Evolutionary conservation across 2,797 vertebrate genomes (phyloP), one percentile per base, ranked within the genome.

Genomic region (Echeneis naucrates): DNA sequence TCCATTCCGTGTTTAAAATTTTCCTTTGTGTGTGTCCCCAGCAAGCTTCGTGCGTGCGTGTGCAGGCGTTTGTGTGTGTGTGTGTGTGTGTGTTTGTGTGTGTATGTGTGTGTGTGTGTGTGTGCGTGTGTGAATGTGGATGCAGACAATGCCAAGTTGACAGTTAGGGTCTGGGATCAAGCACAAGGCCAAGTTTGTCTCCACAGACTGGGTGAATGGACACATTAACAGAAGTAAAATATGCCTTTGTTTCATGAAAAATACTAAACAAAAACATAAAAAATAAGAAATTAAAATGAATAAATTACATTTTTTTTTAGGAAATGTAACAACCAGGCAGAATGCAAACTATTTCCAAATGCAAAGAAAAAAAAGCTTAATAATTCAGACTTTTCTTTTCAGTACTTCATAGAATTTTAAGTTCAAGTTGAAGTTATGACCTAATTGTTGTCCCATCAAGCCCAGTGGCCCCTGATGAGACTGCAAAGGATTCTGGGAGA

Each of bases 341-440:
- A 1, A 16, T 8, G 23, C 44, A 14, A 61, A 37, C 14, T 12
- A 14, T 55, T 60, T 65, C 1, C 32, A 66, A 68, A 58, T 48
- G 1, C 2, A 56, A 13, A 10, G 16, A n/a, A 2, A 21, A 13
- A 26, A 64, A 74, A 59, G 13, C n/a, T n/a, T n/a, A 12, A 24
- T 6, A 38, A 48, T 62, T 9, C 53, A 60, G 33, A 0, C 19
- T 42, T 17, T 42, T 42, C 42, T 68, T 81, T 79, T 83, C 33
- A 69, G 27, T 61, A 30, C 33, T 37, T 23, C 37, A 7, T 44
- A 57, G 48, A 80, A 85, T 81, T 78, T 78, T 87, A 89, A 90
- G 88, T 92, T 91, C 88, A 92, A 91, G 91, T 92, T 92, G 83
- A 92, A 92, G 85, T 86, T 92, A 82, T 89, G 90, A 90, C 85